Percentiles rank a stretch among this genome's conserved stretches.
Conservation (phyloP, 2,888 invertebrate genomes). For the Cordilura impudica region DNA sequence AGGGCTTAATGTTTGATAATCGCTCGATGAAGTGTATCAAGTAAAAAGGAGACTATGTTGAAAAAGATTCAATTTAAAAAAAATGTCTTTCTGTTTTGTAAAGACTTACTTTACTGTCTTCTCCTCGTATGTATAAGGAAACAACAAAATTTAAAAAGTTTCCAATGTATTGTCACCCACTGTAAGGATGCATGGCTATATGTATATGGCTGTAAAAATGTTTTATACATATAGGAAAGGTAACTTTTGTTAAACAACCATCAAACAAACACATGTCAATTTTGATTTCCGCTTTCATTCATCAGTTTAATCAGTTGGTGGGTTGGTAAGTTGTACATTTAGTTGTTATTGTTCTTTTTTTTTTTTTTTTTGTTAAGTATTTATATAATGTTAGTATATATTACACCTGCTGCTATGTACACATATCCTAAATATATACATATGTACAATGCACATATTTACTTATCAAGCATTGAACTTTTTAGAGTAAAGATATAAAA, state of each 20-base stretch:
- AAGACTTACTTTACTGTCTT: too few species aligned
- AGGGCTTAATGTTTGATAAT: too few species aligned
- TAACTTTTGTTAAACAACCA: slow-evolving; percentile 3
- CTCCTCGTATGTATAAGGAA: too few species aligned
- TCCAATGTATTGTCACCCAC: too few species aligned
- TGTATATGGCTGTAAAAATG: background rate
- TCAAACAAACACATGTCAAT: slow-evolving; percentile 36
- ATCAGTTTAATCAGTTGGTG: slow-evolving; percentile 37
- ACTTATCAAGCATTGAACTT: slow-evolving; percentile 47
- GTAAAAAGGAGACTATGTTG: too few species aligned
- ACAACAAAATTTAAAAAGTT: too few species aligned
- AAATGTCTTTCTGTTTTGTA: too few species aligned
- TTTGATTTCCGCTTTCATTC: slow-evolving; percentile 58
- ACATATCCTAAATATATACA: too few species aligned
- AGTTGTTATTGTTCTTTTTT: background rate
- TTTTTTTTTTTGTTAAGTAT: background rate
- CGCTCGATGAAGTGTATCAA: too few species aligned
- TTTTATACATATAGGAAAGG: too few species aligned
- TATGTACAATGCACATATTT: slow-evolving; percentile 14
- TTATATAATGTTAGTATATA: slow-evolving; percentile 3
- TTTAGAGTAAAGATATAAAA: slow-evolving; percentile 1
- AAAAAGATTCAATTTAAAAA: too few species aligned
- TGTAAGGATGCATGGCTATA: too few species aligned
- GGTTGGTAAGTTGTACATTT: background rate
- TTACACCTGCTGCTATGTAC: slow-evolving; percentile 31